Conservation (phyloP, 2,888 invertebrate genomes). For the Synergus laeviventris region DNA sequence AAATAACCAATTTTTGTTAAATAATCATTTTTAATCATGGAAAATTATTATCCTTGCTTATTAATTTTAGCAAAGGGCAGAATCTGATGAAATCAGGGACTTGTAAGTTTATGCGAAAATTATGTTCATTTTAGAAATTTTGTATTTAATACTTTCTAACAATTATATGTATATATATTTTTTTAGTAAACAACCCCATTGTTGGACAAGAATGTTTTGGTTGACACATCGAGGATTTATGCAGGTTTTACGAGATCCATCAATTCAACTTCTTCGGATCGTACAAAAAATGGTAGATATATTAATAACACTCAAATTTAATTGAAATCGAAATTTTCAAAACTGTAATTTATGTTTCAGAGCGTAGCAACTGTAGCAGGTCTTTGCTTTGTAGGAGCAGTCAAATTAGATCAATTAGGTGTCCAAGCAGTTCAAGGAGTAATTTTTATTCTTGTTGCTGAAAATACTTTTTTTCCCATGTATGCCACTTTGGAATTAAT, state of each 20-base stretch:
- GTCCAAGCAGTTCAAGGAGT: slow-evolving; percentile 93
- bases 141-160: neutral
- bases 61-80: slow-evolving; percentile 33
- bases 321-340: slow-evolving; percentile 10
- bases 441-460: slow-evolving; percentile 90
- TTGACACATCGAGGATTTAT: slow-evolving; percentile 86
- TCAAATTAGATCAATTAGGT: slow-evolving; percentile 85
- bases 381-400: slow-evolving; percentile 88
- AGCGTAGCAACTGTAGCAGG: slow-evolving; percentile 86
- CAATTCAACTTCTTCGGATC: slow-evolving; percentile 85
- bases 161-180: neutral
- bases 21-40: neutral
- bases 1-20: slow-evolving; percentile 47
- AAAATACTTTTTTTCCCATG: slow-evolving; percentile 94
- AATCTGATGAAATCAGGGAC: slow-evolving; percentile 3
- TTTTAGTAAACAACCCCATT: slow-evolving; percentile 80
- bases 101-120: slow-evolving; percentile 4
- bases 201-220: slow-evolving; percentile 85
- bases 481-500: slow-evolving; percentile 92
- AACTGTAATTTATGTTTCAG: slow-evolving; percentile 79
- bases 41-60: neutral
- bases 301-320: slow-evolving; percentile 12
- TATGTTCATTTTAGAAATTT: neutral
- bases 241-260: slow-evolving; percentile 87
- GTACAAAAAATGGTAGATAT: slow-evolving; percentile 86